Evolutionary conservation across 2,113 vertebrate species (phyloP), one percentile per base, ranked within the genome.

Genomic region (Eidolon helvum): DNA sequence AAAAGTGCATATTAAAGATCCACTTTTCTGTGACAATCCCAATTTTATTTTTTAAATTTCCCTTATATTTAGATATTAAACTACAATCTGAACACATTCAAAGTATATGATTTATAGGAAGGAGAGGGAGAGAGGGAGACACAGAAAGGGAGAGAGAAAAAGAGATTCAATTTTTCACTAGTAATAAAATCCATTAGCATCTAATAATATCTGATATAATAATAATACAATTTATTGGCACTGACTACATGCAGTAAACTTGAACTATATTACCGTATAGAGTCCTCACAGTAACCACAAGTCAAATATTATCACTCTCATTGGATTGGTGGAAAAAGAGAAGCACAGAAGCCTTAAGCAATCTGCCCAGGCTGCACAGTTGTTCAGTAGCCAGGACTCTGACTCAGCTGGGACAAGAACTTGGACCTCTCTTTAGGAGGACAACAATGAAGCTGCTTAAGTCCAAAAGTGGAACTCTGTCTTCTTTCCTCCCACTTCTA

Each of bases 51-150:
- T 40, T 87, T 80, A 55, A 79, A 38, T 35, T 63, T 40, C 33
- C 72, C 33, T 80, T 93, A 83, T 45, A 22, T 91, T 97, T 90
- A 96, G 22, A 92, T 84, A 77, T 71, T 83, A 69, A 94, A 84
- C 71, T 82, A 87, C 33, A 85, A 77, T 26, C 38, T 43, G 55
- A 96, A 87, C n/a, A 45, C 38, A 85, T 78, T 93, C 69, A 82
- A 65, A 63, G 9, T 43, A 43, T 45, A 40, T 65, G 11, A 83
- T 55, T 71, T 91, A 63, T 30, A 77, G 22, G 48, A 83, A 90
- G 65, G 10, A 79, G 14, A 50, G 15, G 4, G 5, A 6, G 28
- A 19, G 5, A 30, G 22, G 12, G 28, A 28, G 59, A 22, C 9
- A 28, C 3, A 26, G 59, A 57, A 21, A 10, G 21, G 28, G 87